A percentile compares a stretch with the other conserved stretches of the same genome.
These are phyloP conservation scores for Plecotus auritus DNA, from an alignment of 2,113 vertebrate genomes.

Conservation along the genomic window DNA sequence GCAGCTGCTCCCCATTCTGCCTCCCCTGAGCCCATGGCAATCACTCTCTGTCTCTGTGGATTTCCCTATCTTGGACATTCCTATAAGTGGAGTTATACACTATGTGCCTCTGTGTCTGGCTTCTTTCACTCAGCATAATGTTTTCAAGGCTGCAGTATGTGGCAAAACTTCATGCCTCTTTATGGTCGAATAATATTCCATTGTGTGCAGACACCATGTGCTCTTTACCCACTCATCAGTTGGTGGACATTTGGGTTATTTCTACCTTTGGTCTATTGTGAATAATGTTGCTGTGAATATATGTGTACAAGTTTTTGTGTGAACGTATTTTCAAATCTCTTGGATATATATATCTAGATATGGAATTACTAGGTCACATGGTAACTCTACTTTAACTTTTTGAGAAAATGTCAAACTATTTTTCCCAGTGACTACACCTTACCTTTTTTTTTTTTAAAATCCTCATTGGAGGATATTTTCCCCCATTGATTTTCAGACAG, in stretches of 20 bases:
- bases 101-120: neutral
- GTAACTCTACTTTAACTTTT: neutral
- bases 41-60: neutral
- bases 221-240: neutral
- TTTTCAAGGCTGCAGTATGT: neutral
- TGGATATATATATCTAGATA: neutral
- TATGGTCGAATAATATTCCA: neutral
- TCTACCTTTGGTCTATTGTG: neutral
- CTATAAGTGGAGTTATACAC: neutral
- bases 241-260: neutral
- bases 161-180: neutral
- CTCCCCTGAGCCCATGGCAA: neutral
- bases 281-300: neutral
- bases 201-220: neutral
- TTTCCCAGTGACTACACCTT: neutral
- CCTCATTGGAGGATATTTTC: no score
- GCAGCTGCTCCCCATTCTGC: neutral
- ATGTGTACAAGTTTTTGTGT: neutral
- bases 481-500: no score
- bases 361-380: neutral
- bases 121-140: neutral
- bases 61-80: neutral
- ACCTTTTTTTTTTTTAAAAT: neutral
- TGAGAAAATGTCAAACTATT: neutral
- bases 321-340: neutral